phyloP scores from a whole-genome alignment of 2,113 vertebrate genomes.

The Leuciscus idus region DNA sequence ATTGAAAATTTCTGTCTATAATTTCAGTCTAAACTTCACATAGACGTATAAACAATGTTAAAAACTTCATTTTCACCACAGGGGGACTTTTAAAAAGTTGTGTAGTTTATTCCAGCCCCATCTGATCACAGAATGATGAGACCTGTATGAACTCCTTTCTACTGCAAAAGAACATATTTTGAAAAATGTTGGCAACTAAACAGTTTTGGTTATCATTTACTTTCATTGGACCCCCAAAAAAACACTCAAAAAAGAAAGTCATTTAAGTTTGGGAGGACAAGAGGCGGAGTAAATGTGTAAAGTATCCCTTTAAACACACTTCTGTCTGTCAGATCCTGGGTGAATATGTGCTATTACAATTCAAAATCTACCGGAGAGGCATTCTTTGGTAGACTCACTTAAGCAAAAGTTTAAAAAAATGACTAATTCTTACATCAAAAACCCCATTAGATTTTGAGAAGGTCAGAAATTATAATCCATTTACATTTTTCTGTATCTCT shows the following conservation, averaged over 20 bases:
- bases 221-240: too few relatives aligned
- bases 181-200: too few relatives aligned
- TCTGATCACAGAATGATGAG: not conserved
- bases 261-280: not conserved
- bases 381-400: not conserved
- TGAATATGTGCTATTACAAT: not conserved
- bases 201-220: too few relatives aligned
- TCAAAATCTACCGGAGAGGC: not conserved
- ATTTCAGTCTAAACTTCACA: too few relatives aligned
- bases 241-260: not conserved
- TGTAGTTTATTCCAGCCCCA: not conserved
- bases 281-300: not conserved
- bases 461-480: not conserved
- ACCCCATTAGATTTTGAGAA: not conserved
- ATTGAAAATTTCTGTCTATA: not conserved
- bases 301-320: not conserved
- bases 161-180: too few relatives aligned
- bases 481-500: not conserved
- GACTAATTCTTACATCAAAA: not conserved
- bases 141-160: too few relatives aligned
- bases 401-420: not conserved
- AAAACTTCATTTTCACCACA: too few relatives aligned
- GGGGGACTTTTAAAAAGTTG: not conserved
- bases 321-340: not conserved
- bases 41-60: too few relatives aligned